phyloP scores from a whole-genome alignment of 2,888 invertebrate genomes.

The Pseudococcus longispinus region DNA sequence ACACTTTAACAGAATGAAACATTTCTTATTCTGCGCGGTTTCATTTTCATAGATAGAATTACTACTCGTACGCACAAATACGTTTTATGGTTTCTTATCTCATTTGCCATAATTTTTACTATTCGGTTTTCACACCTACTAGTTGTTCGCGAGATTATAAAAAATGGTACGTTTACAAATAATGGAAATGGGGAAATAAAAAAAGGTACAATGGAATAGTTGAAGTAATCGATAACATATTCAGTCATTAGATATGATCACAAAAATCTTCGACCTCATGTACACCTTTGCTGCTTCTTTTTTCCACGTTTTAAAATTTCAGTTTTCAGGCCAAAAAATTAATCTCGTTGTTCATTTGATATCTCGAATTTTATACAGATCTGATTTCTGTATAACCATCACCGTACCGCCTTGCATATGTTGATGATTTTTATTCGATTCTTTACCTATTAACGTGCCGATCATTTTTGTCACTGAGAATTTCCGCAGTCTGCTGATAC shows the following conservation, averaged over 20 bases:
- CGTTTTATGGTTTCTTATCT: not conserved
- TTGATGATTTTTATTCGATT: slow-evolving; percentile 64
- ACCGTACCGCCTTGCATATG: slow-evolving; percentile 68
- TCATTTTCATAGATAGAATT: slow-evolving; percentile 4
- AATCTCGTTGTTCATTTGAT: slow-evolving; percentile 62
- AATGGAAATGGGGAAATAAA: slow-evolving; percentile 6
- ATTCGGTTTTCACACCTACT: not conserved
- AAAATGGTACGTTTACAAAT: slow-evolving; percentile 5
- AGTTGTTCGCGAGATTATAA: not conserved
- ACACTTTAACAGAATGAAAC: not conserved
- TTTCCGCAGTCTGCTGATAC: slow-evolving; percentile 69
- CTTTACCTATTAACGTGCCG: slow-evolving; percentile 72
- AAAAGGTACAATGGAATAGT: slow-evolving; percentile 24
- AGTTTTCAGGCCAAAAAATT: not conserved
- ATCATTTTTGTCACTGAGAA: slow-evolving; percentile 83
- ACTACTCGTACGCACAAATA: not conserved
- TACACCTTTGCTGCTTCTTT: not conserved
- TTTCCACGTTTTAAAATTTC: not conserved
- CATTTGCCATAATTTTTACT: not conserved
- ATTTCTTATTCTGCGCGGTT: not conserved
- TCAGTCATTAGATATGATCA: slow-evolving; percentile 33
- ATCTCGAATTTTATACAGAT: slow-evolving; percentile 68
- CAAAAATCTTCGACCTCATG: not conserved
- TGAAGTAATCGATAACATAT: slow-evolving; percentile 32
- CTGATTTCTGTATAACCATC: slow-evolving; percentile 69